These are phyloP conservation scores for Hoplostethus atlanticus DNA, from an alignment of 2,797 vertebrate genomes.

Conservation along the genomic window DNA sequence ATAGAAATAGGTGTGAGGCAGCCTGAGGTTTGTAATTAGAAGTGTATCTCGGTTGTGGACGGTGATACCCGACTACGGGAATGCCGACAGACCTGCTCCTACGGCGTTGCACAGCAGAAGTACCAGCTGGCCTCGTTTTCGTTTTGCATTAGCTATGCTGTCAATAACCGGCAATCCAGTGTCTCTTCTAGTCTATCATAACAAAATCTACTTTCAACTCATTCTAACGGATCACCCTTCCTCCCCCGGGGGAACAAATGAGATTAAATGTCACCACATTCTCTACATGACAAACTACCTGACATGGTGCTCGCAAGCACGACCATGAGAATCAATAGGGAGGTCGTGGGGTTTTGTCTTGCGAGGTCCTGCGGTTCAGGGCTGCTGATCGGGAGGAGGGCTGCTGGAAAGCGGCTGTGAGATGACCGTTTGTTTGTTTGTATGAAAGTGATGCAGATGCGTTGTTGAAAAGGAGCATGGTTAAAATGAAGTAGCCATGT, in stretches of 20 bases:
- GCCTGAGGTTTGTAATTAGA: no score
- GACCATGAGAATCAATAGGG: constrained; percentile 31
- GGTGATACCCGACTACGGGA: no score
- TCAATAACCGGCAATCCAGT: neutral
- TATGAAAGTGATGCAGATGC: neutral
- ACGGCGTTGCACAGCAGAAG: neutral
- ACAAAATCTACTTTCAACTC: constrained; percentile 5
- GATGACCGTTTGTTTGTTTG: no score
- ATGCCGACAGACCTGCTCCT: constrained; percentile 3
- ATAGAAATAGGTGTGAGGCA: no score
- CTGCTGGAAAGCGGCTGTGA: neutral
- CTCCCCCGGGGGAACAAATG: constrained; percentile 8
- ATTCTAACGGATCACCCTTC: neutral
- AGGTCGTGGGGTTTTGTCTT: constrained; percentile 2
- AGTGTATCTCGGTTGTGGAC: neutral
- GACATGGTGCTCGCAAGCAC: constrained; percentile 8
- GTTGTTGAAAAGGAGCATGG: neutral
- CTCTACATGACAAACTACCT: constrained; percentile 13
- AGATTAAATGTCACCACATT: constrained; percentile 14
- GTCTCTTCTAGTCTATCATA: neutral
- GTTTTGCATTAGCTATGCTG: neutral
- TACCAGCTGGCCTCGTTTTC: neutral
- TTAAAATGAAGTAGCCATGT: neutral
- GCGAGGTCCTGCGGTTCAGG: neutral
- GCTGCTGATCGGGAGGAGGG: constrained; percentile 14